Evolutionary conservation across 2,113 vertebrate species (phyloP).

Genomic region (Centrocercus urophasianus): DNA sequence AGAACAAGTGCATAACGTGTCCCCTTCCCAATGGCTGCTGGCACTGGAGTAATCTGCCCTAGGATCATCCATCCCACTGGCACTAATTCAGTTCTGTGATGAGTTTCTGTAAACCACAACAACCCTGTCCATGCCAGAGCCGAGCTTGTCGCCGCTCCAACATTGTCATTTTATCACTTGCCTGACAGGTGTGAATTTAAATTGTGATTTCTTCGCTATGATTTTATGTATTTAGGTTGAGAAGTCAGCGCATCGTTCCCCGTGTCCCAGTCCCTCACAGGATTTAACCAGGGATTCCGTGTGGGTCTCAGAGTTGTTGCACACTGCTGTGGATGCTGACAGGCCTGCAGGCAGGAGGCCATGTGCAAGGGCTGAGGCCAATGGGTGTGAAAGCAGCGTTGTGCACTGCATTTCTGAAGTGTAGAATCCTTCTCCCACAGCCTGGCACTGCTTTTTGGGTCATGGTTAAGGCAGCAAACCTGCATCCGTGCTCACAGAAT

Average conservation of each 20-base stretch:
- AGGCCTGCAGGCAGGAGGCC: neutral
- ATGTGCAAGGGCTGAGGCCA: neutral
- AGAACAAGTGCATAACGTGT: neutral
- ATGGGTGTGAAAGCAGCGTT: neutral
- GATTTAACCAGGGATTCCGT: neutral
- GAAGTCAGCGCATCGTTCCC: neutral
- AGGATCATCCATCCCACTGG: neutral
- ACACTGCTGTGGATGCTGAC: neutral
- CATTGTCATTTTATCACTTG: neutral
- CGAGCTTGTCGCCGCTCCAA: neutral
- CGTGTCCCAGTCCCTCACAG: neutral
- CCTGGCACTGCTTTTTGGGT: neutral
- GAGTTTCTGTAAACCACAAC: conserved; percentile 8
- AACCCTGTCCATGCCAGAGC: neutral
- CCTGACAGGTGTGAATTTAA: conserved; percentile 14
- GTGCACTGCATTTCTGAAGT: neutral
- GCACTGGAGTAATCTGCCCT: neutral
- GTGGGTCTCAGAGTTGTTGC: neutral
- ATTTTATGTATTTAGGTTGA: conserved; percentile 6
- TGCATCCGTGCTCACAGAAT: neutral
- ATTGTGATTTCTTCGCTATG: neutral
- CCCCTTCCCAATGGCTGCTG: neutral
- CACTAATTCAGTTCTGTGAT: neutral
- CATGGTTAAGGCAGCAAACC: neutral
- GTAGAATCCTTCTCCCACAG: neutral